phyloP scores from a whole-genome alignment of 92 coral and sea anemone species.

The Phenganax marumi region DNA sequence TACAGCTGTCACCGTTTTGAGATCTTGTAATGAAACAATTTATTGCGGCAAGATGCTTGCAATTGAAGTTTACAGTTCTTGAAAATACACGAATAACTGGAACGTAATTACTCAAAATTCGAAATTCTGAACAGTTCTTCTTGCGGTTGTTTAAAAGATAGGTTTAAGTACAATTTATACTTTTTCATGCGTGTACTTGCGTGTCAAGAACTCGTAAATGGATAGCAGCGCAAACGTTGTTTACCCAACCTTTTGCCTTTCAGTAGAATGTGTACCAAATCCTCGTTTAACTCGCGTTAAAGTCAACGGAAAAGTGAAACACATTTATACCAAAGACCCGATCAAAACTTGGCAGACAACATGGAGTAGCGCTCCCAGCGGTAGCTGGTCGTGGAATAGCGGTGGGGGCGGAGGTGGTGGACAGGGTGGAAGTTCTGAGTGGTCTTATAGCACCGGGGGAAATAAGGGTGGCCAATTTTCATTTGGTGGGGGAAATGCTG shows the following conservation, averaged over 20 bases:
- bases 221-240: too few relatives aligned
- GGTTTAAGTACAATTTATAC: too few relatives aligned
- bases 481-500: not conserved
- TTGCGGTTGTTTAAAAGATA: too few relatives aligned
- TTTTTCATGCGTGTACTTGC: too few relatives aligned
- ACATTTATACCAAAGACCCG: not conserved
- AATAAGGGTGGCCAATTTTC: not conserved
- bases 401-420: not conserved
- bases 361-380: not conserved
- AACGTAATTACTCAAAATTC: too few relatives aligned
- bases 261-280: not conserved
- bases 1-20: too few relatives aligned
- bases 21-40: too few relatives aligned
- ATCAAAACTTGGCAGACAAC: not conserved
- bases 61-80: too few relatives aligned
- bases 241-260: not conserved
- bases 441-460: not conserved
- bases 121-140: too few relatives aligned
- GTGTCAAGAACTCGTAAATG: too few relatives aligned
- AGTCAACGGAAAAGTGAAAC: not conserved
- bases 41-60: too few relatives aligned
- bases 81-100: too few relatives aligned
- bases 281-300: slow-evolving; percentile 10
- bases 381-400: slow-evolving; percentile 2
- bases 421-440: not conserved